Percentiles rank a stretch among this genome's conserved stretches.
Conservation (phyloP, 2,113 vertebrate species). For the Actenoides hombroni region DNA sequence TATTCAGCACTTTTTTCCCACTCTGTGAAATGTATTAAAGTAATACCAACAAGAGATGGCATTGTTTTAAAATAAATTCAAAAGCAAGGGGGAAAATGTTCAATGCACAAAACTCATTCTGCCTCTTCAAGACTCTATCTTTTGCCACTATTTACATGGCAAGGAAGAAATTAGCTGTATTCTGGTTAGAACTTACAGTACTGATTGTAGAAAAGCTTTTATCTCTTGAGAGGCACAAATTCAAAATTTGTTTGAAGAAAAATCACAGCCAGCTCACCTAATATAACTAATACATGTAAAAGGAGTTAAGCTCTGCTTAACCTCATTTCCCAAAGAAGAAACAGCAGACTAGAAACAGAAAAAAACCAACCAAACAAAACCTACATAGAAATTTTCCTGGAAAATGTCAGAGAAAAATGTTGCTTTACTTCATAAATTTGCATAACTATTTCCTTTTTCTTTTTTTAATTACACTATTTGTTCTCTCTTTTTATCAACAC, state of each 20-base stretch:
- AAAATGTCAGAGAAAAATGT: background rate
- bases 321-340: background rate
- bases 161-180: background rate
- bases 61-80: background rate
- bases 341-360: background rate
- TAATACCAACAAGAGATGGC: rapidly evolving
- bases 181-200: too few species aligned
- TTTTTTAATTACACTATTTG: background rate
- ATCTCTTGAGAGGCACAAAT: background rate
- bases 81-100: background rate
- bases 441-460: background rate
- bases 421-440: background rate
- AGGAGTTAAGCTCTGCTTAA: background rate
- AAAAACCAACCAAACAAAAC: background rate
- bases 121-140: background rate
- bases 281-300: background rate
- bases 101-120: background rate
- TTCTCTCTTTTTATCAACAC: background rate
- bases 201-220: background rate
- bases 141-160: background rate
- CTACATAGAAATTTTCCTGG: background rate
- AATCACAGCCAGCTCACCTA: background rate
- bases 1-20: background rate
- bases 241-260: background rate
- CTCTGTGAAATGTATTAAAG: background rate